Evolutionary conservation across 2,888 invertebrate species (phyloP).

Genomic region (Drosophila helvetica): DNA sequence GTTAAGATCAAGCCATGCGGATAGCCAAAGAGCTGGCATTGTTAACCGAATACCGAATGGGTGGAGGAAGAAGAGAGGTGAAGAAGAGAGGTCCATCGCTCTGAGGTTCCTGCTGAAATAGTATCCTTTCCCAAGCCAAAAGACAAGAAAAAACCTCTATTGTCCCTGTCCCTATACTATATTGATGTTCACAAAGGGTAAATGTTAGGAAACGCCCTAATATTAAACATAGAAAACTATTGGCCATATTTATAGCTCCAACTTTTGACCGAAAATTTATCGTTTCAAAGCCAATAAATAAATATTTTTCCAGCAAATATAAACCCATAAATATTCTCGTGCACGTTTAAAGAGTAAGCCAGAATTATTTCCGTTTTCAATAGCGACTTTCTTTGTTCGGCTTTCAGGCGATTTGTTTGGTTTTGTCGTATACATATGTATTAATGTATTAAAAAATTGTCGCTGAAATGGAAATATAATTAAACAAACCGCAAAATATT

Average conservation of each 20-base stretch:
- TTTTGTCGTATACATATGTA: background rate
- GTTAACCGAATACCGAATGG: background rate
- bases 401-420: constrained; percentile 21
- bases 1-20: background rate
- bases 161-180: background rate
- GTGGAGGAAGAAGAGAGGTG: background rate
- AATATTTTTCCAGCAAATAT: background rate
- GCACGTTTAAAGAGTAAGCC: background rate
- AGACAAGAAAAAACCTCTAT: too few relatives aligned
- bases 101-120: too few relatives aligned
- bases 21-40: background rate
- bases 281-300: background rate
- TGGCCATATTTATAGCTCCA: background rate
- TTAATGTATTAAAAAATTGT: background rate
- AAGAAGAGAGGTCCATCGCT: too few relatives aligned
- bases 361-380: too few relatives aligned
- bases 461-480: constrained; percentile 38
- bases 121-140: background rate
- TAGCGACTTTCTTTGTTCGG: constrained; percentile 16
- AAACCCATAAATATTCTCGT: constrained; percentile 1
- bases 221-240: background rate
- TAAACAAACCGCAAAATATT: constrained; percentile 37
- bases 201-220: background rate
- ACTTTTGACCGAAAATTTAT: background rate
- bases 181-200: background rate